Evolutionary conservation across 1,140 invertebrate species (phyloP), one percentile per base, ranked within the genome.

Genomic region (Trichonephila clavata): DNA sequence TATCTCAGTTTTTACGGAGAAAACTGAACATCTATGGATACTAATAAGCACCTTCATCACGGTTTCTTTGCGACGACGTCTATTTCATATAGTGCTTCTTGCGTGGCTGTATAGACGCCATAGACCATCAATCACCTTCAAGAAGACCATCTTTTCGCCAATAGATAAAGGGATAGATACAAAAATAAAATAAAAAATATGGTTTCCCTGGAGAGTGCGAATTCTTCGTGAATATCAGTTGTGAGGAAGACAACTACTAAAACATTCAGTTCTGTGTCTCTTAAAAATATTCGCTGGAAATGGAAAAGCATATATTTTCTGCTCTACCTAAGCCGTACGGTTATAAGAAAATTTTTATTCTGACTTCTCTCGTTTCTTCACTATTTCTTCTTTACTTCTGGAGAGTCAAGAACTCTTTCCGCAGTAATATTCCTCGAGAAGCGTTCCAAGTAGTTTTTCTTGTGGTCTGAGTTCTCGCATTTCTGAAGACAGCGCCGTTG

Each of bases 181-280:
- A 90, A 90, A 90, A 80, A 59, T 71, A 65, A 39, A 65, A 43
- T 14, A 24, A 57, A 68, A 90, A 90, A 83, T 80, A 39, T 61
- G 60, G 27, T 77, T 65, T 77, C 83, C 57, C 83, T 20, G 39
- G 81, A 92, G 83, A 86, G 91, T 80, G 89, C 63, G 83, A 92
- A 92, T 92, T 92, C 91, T 92, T 92, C 61, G 43, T 21, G 91
- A 86, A 81, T 90, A 90, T 90, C 89, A 80, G 89, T 90, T 90
- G n/a, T n/a, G 89, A 90, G 89, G 88, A 86, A 92, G 91, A 92
- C 91, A 92, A 92, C 80, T 86, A 92, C 91, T 92, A 86, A 92
- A 92, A 92, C 91, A 92, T 92, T 92, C 91, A 92, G 61, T 92
- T 92, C 81, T 65, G 83, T 86, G 59, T 83, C 80, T 84, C 77